These are phyloP conservation scores for Acanthosepion esculentum DNA, from an alignment of 2,888 invertebrate species.

Conservation along the genomic window DNA sequence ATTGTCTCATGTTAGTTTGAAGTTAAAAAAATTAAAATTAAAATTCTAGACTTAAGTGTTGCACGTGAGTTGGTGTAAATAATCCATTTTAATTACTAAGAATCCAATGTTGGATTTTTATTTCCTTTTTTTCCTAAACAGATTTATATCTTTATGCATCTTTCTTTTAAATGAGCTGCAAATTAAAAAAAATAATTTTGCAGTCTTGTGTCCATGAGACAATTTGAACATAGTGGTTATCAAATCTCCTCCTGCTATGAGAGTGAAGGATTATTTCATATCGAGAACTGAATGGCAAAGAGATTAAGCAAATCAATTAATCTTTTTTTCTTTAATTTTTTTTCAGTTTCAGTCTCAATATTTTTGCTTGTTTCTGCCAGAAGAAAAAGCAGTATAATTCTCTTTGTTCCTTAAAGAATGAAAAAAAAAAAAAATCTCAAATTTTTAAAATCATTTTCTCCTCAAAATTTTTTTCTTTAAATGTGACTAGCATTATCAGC, in stretches of 20 bases:
- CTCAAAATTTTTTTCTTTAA: background rate
- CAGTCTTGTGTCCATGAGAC: background rate
- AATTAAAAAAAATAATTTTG: background rate
- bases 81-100: too few relatives aligned
- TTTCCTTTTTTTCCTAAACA: too few relatives aligned
- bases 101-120: too few relatives aligned
- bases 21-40: background rate
- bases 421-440: background rate
- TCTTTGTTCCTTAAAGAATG: background rate
- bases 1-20: background rate
- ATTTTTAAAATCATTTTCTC: background rate
- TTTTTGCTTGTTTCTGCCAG: background rate
- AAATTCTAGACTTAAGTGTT: too few relatives aligned
- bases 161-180: too few relatives aligned
- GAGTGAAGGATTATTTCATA: background rate
- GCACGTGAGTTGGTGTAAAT: too few relatives aligned
- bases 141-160: too few relatives aligned
- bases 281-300: background rate
- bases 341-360: background rate
- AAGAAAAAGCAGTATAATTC: background rate
- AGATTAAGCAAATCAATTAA: background rate
- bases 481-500: conserved; percentile 14
- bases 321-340: background rate
- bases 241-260: background rate
- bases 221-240: background rate